Evolutionary conservation across 2,113 vertebrate genomes (phyloP).

Genomic region (Mesocricetus auratus): DNA sequence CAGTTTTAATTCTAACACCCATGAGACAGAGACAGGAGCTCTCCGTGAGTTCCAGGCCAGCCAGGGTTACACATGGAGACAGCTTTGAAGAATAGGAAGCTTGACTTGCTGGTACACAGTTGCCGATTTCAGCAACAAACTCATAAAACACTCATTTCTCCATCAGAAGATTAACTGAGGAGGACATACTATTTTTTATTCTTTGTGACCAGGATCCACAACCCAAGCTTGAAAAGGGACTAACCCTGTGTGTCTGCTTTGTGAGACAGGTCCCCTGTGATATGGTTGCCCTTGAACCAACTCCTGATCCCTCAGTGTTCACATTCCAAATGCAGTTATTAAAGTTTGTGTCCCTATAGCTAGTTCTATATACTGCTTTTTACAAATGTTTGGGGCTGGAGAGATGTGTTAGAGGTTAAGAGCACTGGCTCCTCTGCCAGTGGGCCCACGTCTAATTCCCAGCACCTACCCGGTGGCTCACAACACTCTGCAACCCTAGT

Average conservation of each 20-base stretch:
- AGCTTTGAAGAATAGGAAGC: background rate
- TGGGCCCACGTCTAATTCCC: background rate
- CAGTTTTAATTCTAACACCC: background rate
- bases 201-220: background rate
- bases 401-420: background rate
- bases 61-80: background rate
- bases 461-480: background rate
- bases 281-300: background rate
- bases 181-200: background rate
- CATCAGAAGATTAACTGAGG: background rate
- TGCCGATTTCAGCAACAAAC: background rate
- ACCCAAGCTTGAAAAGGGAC: background rate
- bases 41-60: background rate
- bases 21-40: background rate
- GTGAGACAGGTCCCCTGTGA: background rate
- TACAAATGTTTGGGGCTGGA: background rate
- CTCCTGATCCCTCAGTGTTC: no score
- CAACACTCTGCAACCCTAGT: background rate
- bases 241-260: constrained; percentile 11
- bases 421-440: background rate
- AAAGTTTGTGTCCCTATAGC: background rate
- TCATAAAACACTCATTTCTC: background rate
- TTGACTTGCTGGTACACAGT: no score
- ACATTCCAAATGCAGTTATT: background rate
- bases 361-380: background rate